These are phyloP conservation scores for Phenacoccus solenopsis DNA, from an alignment of 1,140 invertebrate genomes.

Conservation along the genomic window DNA sequence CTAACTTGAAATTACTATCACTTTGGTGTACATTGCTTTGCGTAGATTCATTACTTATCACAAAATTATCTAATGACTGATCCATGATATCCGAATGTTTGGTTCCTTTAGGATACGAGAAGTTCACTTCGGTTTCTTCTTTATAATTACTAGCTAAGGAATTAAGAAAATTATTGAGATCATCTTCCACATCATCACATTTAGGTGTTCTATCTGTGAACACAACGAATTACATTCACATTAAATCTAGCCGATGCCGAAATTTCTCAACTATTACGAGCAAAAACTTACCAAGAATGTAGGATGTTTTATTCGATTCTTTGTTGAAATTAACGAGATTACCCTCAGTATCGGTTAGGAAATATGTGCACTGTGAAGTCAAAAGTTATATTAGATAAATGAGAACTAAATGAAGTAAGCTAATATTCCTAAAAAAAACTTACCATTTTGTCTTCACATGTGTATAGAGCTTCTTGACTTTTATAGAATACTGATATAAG, in stretches of 20 bases:
- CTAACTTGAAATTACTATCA: not conserved
- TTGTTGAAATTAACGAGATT: not conserved
- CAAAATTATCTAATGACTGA: too few relatives aligned
- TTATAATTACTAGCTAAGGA: not conserved
- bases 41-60: too few relatives aligned
- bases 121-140: too few relatives aligned
- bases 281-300: not conserved
- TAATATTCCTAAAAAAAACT: not conserved
- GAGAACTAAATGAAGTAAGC: not conserved
- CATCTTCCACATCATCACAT: not conserved
- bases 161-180: not conserved
- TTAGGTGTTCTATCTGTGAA: not conserved
- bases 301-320: not conserved
- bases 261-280: not conserved
- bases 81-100: not conserved
- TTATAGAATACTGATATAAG: not conserved
- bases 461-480: not conserved
- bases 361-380: not conserved
- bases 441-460: slow-evolving; percentile 3
- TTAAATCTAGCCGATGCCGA: not conserved
- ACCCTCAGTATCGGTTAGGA: not conserved
- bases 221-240: not conserved
- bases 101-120: too few relatives aligned
- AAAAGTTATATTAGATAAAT: not conserved
- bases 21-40: not conserved